Evolutionary conservation across 2,797 vertebrate genomes (phyloP).

Genomic region (Phyllotis vaccarum): DNA sequence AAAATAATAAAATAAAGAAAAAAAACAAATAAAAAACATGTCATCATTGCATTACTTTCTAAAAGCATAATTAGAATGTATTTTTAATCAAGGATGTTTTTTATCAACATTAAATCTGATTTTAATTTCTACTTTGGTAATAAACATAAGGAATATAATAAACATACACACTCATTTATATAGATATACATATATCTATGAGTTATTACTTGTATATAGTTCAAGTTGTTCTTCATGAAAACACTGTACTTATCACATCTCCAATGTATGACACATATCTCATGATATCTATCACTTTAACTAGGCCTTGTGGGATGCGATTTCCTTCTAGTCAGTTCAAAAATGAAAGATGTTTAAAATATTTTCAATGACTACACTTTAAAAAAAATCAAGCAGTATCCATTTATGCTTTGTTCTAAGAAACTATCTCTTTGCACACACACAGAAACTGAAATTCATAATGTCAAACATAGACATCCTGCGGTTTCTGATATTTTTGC

Average conservation of each 20-base stretch:
- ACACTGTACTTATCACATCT: neutral
- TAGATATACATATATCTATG: too few species aligned
- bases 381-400: neutral
- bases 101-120: constrained; percentile 25
- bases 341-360: constrained; percentile 46
- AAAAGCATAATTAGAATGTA: constrained; percentile 33
- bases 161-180: neutral
- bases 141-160: neutral
- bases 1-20: too few species aligned
- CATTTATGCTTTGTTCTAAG: neutral
- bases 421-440: neutral
- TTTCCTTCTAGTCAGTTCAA: neutral
- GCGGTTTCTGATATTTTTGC: neutral
- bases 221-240: neutral
- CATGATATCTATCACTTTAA: neutral
- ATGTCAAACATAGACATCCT: neutral
- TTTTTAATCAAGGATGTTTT: neutral
- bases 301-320: neutral
- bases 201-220: neutral
- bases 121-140: neutral
- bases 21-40: too few species aligned
- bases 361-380: constrained; percentile 34
- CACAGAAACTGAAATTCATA: neutral
- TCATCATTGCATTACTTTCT: neutral
- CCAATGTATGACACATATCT: neutral